Evolutionary conservation across 2,888 invertebrate genomes (phyloP).

Genomic region (Criorhina ranunculi): DNA sequence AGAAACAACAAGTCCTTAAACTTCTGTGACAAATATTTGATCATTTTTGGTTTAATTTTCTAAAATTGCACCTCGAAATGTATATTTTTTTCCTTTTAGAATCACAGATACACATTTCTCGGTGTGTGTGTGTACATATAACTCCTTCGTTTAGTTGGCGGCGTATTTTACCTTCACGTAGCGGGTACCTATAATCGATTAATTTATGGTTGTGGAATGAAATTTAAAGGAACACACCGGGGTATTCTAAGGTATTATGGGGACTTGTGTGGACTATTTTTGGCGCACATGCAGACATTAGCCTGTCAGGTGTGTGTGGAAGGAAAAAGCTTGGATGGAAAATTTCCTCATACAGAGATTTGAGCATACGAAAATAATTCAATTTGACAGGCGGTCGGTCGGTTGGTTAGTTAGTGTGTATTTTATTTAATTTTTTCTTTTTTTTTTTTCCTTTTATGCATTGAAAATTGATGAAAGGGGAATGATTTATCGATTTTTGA

Average conservation of each 20-base stretch:
- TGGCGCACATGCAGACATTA: constrained; percentile 43
- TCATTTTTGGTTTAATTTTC: background rate
- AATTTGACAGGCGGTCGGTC: constrained; percentile 27
- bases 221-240: constrained; percentile 35
- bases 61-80: background rate
- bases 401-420: background rate
- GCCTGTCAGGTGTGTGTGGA: background rate
- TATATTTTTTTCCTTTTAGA: background rate
- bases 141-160: background rate
- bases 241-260: constrained; percentile 9
- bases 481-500: constrained; percentile 49
- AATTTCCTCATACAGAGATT: constrained; percentile 25
- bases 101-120: background rate
- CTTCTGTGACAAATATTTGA: background rate
- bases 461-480: constrained; percentile 23
- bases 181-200: constrained; percentile 42
- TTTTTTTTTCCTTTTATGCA: constrained; percentile 3
- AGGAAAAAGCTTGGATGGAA: constrained; percentile 24
- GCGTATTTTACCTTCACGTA: background rate
- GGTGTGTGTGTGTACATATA: too few relatives aligned
- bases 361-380: constrained; percentile 58
- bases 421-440: background rate
- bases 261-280: constrained; percentile 52
- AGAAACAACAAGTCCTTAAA: background rate
- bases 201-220: constrained; percentile 40